Conservation (phyloP, 2,113 vertebrate species). For the Pelmatolapia mariae region DNA sequence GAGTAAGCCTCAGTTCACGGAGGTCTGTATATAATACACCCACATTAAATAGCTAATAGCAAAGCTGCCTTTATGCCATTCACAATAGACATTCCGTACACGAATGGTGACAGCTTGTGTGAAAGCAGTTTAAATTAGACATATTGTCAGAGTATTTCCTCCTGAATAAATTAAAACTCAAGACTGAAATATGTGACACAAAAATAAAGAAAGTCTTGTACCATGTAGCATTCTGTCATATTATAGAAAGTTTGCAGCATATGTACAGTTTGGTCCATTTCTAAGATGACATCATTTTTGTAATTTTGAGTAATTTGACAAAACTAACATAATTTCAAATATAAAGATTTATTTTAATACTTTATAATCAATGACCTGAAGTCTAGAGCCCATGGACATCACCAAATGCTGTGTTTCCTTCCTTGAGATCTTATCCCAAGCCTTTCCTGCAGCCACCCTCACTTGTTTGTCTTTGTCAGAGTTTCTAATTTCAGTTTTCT, state of each 20-base stretch:
- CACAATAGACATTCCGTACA: background rate
- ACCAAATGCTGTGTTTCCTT: background rate
- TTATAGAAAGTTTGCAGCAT: background rate
- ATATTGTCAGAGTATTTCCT: background rate
- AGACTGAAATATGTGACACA: background rate
- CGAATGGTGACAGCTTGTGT: background rate
- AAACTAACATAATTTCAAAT: background rate
- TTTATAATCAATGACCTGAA: background rate
- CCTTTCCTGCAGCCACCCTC: background rate
- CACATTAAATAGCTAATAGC: background rate
- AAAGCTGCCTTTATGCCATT: background rate
- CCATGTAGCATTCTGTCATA: background rate
- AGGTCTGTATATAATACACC: background rate
- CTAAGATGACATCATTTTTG: background rate
- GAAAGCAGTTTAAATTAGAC: background rate
- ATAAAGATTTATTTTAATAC: background rate
- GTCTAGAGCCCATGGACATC: background rate
- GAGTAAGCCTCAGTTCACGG: conserved; percentile 2
- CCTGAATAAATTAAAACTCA: background rate
- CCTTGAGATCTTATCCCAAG: background rate
- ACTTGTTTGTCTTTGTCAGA: background rate
- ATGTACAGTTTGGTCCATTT: background rate
- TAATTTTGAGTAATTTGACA: background rate
- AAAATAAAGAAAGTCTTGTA: background rate
- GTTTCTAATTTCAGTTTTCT: background rate